Conservation (phyloP, 2,113 vertebrate genomes). For the Nannospalax galili region DNA sequence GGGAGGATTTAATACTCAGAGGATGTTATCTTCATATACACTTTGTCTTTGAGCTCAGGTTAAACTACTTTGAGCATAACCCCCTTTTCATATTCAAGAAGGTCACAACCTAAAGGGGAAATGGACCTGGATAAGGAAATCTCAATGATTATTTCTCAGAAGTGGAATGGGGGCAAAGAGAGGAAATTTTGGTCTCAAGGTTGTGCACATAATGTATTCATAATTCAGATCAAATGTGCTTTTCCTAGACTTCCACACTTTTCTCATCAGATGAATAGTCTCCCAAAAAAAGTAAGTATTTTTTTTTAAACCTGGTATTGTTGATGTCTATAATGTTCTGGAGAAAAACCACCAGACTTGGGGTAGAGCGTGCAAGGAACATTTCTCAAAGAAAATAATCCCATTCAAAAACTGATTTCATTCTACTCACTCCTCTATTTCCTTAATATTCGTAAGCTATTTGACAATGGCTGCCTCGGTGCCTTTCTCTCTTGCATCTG, state of each 20-base stretch:
- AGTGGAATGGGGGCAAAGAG: not conserved
- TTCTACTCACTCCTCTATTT: not conserved
- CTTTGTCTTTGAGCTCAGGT: not conserved
- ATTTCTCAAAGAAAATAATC: not conserved
- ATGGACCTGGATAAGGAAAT: not conserved
- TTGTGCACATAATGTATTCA: not conserved
- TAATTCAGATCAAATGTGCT: not conserved
- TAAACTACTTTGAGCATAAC: not conserved
- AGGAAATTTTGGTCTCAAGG: not conserved
- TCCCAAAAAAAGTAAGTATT: not conserved
- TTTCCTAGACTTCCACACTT: slow-evolving; percentile 19
- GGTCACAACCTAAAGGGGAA: not conserved
- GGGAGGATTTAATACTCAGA: not conserved
- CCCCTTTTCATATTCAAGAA: not conserved
- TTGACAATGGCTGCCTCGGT: not conserved
- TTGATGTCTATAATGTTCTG: not conserved
- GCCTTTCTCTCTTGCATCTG: not conserved
- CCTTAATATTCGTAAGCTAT: not conserved
- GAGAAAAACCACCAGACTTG: not conserved
- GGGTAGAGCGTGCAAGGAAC: fast-evolving
- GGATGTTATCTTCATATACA: not conserved
- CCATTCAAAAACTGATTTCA: not conserved
- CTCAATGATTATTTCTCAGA: not conserved
- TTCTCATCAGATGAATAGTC: not conserved
- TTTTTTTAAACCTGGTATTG: not conserved